phyloP scores from a whole-genome alignment of 2,888 invertebrate species.

The Atherix ibis region DNA sequence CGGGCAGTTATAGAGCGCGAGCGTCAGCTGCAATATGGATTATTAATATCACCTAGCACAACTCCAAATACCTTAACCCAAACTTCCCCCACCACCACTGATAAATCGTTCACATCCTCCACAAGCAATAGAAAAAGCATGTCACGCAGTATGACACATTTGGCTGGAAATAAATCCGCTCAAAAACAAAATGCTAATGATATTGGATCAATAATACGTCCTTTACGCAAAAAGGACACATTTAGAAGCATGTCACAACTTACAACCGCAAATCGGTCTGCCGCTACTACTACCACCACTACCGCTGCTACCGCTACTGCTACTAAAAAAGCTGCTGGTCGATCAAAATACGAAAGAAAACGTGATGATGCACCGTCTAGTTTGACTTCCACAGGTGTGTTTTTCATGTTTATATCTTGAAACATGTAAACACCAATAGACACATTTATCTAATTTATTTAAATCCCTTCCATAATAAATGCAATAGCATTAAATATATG shows the following conservation, averaged over 20 bases:
- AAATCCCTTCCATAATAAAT: too few species aligned
- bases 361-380: constrained; percentile 18
- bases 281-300: constrained; percentile 24
- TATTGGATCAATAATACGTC: constrained; percentile 20
- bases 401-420: constrained; percentile 12
- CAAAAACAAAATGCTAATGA: constrained; percentile 11
- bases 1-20: constrained; percentile 31
- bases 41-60: constrained; percentile 16
- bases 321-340: constrained; percentile 26
- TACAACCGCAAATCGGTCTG: constrained; percentile 20
- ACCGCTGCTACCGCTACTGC: constrained; percentile 19
- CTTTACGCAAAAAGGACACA: constrained; percentile 27
- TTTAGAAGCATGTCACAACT: constrained; percentile 38
- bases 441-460: too few species aligned
- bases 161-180: constrained; percentile 23
- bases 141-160: constrained; percentile 59
- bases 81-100: constrained; percentile 17
- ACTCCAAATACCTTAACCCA: constrained; percentile 18
- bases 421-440: too few species aligned
- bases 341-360: constrained; percentile 13
- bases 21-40: constrained; percentile 21
- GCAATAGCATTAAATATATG: too few species aligned
- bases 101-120: constrained; percentile 17
- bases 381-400: constrained; percentile 15
- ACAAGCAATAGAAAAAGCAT: constrained; percentile 26